Conservation (phyloP, 2,113 vertebrate species). For the Rhinopithecus roxellana region DNA sequence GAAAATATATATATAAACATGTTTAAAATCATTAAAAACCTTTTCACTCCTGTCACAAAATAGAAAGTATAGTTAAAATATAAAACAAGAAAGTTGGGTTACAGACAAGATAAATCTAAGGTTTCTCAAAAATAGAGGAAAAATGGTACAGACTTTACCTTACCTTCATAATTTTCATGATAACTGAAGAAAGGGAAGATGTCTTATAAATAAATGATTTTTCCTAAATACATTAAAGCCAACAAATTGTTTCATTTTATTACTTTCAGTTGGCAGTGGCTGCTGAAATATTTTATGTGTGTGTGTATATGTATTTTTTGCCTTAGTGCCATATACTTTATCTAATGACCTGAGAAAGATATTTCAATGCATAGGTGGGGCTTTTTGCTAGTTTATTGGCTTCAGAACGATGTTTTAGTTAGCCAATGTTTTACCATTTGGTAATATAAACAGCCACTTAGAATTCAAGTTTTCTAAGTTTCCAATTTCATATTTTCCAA, state of each 20-base stretch:
- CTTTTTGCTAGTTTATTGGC: background rate
- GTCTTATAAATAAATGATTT: background rate
- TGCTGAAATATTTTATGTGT: background rate
- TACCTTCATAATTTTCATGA: background rate
- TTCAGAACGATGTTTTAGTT: background rate
- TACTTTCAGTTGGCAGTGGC: background rate
- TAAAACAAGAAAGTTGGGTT: background rate
- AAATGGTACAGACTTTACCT: background rate
- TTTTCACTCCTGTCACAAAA: background rate
- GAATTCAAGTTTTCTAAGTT: background rate
- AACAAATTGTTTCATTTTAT: background rate
- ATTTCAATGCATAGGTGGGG: background rate
- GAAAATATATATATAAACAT: background rate
- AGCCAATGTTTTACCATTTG: background rate
- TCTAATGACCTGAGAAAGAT: background rate
- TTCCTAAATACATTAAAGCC: background rate
- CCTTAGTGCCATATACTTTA: background rate
- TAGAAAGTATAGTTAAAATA: background rate
- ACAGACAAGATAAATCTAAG: background rate
- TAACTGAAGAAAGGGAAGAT: background rate
- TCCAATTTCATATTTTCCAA: background rate
- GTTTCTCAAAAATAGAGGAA: background rate
- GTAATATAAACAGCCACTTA: background rate
- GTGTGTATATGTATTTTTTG: background rate
- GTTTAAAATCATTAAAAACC: background rate